These are phyloP conservation scores for Neolamprologus hecqui DNA, from an alignment of 2,113 vertebrate genomes.

Conservation along the genomic window DNA sequence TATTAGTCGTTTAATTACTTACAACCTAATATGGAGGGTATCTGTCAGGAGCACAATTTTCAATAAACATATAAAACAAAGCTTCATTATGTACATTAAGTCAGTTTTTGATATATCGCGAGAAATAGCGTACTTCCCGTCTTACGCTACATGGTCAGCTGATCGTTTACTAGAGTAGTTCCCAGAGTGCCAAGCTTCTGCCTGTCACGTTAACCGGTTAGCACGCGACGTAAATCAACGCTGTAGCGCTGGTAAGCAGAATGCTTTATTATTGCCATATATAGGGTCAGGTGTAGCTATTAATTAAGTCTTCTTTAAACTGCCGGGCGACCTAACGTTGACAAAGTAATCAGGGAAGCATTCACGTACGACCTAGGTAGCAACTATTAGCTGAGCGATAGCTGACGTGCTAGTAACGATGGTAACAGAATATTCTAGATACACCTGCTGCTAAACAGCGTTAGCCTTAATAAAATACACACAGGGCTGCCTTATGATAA, in stretches of 20 bases:
- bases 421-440: conserved; percentile 60
- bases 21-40: neutral
- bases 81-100: neutral
- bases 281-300: neutral
- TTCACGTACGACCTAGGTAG: neutral
- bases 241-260: neutral
- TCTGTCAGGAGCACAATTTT: neutral
- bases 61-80: neutral
- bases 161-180: conserved; percentile 17
- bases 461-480: neutral
- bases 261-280: neutral
- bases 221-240: neutral
- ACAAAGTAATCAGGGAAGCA: neutral
- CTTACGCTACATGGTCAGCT: conserved; percentile 35
- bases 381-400: neutral
- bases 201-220: neutral
- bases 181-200: neutral
- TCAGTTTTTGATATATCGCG: conserved; percentile 19
- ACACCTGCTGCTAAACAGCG: conserved; percentile 5
- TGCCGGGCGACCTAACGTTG: too few relatives aligned
- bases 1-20: neutral
- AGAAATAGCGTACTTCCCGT: neutral
- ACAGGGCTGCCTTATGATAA: accelerated
- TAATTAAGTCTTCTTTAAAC: neutral
- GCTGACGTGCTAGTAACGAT: conserved; percentile 52